These are phyloP conservation scores for Rattus rattus DNA, from an alignment of 2,113 vertebrate genomes.

Conservation along the genomic window DNA sequence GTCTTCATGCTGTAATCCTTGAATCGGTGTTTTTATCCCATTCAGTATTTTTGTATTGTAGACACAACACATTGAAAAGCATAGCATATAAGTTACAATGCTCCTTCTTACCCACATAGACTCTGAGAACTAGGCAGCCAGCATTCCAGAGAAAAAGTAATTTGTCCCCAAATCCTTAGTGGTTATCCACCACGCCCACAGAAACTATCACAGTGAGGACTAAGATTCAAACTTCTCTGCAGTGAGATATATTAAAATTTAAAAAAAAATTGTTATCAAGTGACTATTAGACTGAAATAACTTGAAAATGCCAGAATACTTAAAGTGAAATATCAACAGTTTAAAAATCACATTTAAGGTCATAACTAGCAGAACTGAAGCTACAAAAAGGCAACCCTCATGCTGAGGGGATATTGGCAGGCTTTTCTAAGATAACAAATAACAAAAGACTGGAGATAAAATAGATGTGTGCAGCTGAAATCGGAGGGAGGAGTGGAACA, in stretches of 20 bases:
- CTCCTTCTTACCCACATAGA: neutral
- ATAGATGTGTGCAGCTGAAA: neutral
- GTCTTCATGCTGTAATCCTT: neutral
- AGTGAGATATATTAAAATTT: neutral
- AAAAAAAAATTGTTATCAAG: slow-evolving; percentile 1
- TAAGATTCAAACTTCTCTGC: neutral
- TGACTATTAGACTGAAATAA: slow-evolving; percentile 15
- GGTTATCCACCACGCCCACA: neutral
- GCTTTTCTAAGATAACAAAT: neutral
- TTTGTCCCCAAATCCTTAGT: slow-evolving; percentile 25
- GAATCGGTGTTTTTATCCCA: neutral
- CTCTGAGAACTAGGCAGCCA: neutral
- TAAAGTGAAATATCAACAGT: slow-evolving; percentile 16
- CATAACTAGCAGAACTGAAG: neutral
- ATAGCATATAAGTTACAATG: neutral
- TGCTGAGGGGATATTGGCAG: neutral
- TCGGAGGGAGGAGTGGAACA: neutral
- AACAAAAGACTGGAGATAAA: neutral
- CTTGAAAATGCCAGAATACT: slow-evolving; percentile 31
- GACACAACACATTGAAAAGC: neutral
- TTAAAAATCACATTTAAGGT: neutral
- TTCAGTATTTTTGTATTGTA: neutral
- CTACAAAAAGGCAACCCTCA: neutral
- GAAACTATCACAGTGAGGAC: neutral
- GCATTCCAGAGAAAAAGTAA: neutral